Evolutionary conservation across 2,113 vertebrate species (phyloP), one percentile per base, ranked within the genome.

Genomic region (Natator depressus): DNA sequence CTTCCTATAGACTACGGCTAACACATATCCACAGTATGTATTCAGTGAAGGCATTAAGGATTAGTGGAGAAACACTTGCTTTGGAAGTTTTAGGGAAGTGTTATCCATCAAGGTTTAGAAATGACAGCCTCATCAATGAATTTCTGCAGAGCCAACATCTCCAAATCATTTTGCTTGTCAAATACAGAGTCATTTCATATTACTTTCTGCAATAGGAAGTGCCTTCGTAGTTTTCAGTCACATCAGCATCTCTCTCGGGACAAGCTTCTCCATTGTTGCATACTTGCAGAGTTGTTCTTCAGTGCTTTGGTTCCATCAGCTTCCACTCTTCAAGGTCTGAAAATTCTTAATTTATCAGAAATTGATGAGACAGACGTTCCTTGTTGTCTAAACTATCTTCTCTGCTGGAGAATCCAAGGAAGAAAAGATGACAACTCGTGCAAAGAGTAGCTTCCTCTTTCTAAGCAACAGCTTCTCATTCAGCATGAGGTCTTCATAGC

Each of bases 401-500:
- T 96, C 76, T 93, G 35, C 80, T n/a, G 49, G 84, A 84, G 49
- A 90, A 84, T 85, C 55, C 90, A 94, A 84, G 84, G 92, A 93
- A 80, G 80, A 84, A 19, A 94, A 96, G 82, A 96, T 4, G 0
- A 93, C 94, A 95, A 93, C 62, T 24, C 55, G 94, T 90, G 22
- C 14, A 72, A 82, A 93, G 62, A 96, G 8, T 55, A 31, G 89
- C 42, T 62, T 88, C 95, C 94, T 94, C 84, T 92, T 78, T 93
- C 91, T 95, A 88, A 90, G 95, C 94, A 95, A 97, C 97, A 97
- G 97, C 97, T 97, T 98, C 96, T 88, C 88, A 94, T 97, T 97
- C 97, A 98, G 97, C 97, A 97, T 98, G 97, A 97, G 95, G 97
- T 97, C 97, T 94, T 92, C 89, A 92, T 97, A 96, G 94, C 85